These are phyloP conservation scores for Cerceris ruficornis DNA, from an alignment of 2,888 invertebrate genomes.

Conservation along the genomic window DNA sequence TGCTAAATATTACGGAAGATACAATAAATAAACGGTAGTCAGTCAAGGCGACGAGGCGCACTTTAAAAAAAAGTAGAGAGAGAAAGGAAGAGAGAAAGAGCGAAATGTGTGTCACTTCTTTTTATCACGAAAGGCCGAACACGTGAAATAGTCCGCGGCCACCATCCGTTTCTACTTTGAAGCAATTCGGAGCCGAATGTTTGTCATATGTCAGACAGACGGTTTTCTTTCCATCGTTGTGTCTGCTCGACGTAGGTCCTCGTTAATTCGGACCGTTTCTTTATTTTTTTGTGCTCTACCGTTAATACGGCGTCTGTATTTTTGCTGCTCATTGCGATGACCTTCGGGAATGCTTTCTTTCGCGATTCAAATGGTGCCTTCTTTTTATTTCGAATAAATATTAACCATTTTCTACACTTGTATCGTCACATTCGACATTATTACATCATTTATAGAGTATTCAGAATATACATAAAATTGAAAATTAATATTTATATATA, in stretches of 20 bases:
- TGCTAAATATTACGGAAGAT: neutral
- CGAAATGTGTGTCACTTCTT: conserved; percentile 5
- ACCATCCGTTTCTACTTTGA: conserved; percentile 6
- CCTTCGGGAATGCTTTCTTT: conserved; percentile 14
- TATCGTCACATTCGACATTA: neutral
- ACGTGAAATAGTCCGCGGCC: neutral
- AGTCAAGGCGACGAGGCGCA: neutral
- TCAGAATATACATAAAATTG: too few relatives aligned
- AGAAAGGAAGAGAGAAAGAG: neutral
- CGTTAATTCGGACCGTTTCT: conserved; percentile 21
- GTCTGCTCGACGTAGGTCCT: conserved; percentile 7
- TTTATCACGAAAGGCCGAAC: neutral
- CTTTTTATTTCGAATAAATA: neutral
- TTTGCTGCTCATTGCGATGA: neutral
- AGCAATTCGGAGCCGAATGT: conserved; percentile 14
- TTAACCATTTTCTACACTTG: neutral
- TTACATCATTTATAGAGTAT: too few relatives aligned
- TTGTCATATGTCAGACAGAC: conserved; percentile 24
- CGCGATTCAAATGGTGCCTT: neutral
- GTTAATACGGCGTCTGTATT: neutral
- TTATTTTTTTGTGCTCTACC: conserved; percentile 11
- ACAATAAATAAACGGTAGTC: neutral
- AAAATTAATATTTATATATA: too few relatives aligned
- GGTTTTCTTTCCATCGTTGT: neutral
- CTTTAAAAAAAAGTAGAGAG: neutral